Evolutionary conservation across 2,113 vertebrate genomes (phyloP), one percentile per base, ranked within the genome.

Genomic region (Phoxinus phoxinus): DNA sequence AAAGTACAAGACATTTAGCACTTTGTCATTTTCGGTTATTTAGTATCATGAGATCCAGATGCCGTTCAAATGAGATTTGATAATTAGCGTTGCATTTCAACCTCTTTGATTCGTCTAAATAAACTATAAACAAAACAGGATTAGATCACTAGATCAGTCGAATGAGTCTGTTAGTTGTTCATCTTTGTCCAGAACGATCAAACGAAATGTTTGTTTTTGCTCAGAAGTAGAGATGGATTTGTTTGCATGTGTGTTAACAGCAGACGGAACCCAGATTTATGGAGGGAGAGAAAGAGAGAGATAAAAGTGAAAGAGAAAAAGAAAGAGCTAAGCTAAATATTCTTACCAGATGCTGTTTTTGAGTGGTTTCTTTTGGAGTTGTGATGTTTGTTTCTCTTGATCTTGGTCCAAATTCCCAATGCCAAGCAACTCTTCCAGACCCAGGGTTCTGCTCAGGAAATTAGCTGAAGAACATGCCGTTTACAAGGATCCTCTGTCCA

Each of bases 281-380:
- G 23, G 56, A 73, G 73, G 81, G 58, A 21, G 13, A 56, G 59
- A 76, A 2, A 41, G 75, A 12, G 1, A 25, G 56, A 37, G 12
- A 83, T 17, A 46, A 78, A 83, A 83, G 76, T 35, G 44, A 30
- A 7, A 44, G 46, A 37, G 6, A 78, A 10, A 51, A 32, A 37
- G 4, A 78, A 35, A 8, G n/a, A 84, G 58, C 41, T 35, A 75
- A 82, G 84, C 74, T 59, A 58, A 58, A 87, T 87, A 80, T 88
- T 77, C 84, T 87, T 88, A 81, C 86, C 87, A 90, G 87, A 88
- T 90, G 86, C 86, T 79, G 77, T 85, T 81, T 80, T 84, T 72
- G 27, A 82, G 53, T 78, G 63, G 86, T 80, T 88, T 86, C 67
- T 65, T 84, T 73, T 77, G 15, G 79, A 63, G 88, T 83, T 82